Conservation (phyloP, 1,140 invertebrate species). For the Ceratina japonica region DNA sequence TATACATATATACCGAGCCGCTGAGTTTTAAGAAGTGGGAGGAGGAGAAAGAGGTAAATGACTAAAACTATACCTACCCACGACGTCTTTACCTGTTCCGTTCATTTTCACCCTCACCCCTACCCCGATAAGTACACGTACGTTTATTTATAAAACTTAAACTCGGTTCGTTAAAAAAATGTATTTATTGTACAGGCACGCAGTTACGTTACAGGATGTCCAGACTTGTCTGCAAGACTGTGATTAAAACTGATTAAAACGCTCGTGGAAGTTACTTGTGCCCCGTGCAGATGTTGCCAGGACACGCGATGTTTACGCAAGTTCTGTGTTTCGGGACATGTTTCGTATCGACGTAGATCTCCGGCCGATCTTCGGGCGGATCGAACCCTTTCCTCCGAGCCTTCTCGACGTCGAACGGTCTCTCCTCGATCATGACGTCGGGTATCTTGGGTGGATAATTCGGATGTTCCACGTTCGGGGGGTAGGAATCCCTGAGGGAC, state of each 20-base stretch:
- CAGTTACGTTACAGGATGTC: too few relatives aligned
- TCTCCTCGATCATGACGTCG: background rate
- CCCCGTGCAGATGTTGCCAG: slow-evolving; percentile 25
- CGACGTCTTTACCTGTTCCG: slow-evolving; percentile 25
- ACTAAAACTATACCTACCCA: background rate
- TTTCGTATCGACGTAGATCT: background rate
- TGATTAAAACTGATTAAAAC: background rate
- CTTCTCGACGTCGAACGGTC: slow-evolving; percentile 2
- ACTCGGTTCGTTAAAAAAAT: too few relatives aligned
- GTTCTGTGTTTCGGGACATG: background rate
- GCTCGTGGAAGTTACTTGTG: background rate
- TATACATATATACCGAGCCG: too few relatives aligned
- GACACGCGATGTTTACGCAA: slow-evolving; percentile 8
- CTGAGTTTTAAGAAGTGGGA: background rate
- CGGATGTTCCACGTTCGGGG: background rate
- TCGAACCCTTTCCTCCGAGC: slow-evolving; percentile 4
- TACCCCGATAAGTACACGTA: too few relatives aligned
- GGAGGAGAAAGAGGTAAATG: background rate
- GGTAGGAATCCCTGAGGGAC: background rate
- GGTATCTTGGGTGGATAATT: slow-evolving; percentile 35
- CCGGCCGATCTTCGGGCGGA: background rate
- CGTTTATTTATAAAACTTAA: too few relatives aligned
- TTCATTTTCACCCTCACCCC: too few relatives aligned
- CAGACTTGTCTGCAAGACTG: too few relatives aligned
- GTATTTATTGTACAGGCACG: too few relatives aligned